These are phyloP conservation scores for Mionectes macconnelli DNA, from an alignment of 2,113 vertebrate genomes.

Conservation along the genomic window DNA sequence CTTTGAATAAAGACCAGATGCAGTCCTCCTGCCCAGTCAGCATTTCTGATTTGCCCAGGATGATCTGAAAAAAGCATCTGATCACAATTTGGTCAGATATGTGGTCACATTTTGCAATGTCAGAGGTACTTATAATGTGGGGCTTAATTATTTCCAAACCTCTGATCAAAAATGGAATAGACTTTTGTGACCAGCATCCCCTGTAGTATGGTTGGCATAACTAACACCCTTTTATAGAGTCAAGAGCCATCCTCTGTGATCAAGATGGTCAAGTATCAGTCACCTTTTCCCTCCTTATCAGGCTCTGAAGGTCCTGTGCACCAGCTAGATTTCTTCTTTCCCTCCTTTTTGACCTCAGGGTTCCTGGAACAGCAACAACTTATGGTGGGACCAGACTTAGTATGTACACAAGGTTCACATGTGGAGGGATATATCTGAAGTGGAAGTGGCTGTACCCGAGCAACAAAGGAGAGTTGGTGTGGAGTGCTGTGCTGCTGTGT, in stretches of 20 bases:
- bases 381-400: background rate
- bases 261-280: background rate
- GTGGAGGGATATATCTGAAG: background rate
- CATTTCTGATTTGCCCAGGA: background rate
- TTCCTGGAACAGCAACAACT: background rate
- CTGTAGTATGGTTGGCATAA: background rate
- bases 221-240: background rate
- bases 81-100: background rate
- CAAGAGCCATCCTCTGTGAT: background rate
- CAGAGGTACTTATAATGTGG: background rate
- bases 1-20: background rate
- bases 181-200: background rate
- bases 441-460: background rate
- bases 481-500: background rate
- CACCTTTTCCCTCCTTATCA: background rate
- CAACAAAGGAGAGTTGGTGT: background rate
- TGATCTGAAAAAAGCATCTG: background rate
- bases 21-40: background rate
- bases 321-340: background rate
- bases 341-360: background rate
- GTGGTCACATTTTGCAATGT: background rate
- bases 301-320: background rate
- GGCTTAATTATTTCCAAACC: background rate
- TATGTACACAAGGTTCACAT: background rate
- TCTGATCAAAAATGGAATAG: background rate